phyloP scores from a whole-genome alignment of 2,888 invertebrate species.

The Rhamnusium bicolor region DNA sequence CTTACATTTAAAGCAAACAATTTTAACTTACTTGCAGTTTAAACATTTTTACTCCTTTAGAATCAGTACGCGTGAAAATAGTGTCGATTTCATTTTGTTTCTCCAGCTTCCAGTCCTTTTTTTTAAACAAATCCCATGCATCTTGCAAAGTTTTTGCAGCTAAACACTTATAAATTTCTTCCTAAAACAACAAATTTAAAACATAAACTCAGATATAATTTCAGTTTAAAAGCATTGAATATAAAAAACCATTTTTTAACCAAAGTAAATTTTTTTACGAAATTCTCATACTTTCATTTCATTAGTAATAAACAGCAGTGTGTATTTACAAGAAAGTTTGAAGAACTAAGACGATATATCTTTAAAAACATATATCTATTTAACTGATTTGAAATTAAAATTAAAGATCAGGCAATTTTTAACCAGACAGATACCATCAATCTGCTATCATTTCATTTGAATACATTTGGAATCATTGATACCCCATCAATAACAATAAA shows the following conservation, averaged over 20 bases:
- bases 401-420: slow-evolving; percentile 8
- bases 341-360: not conserved
- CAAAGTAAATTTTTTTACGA: not conserved
- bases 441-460: slow-evolving; percentile 2
- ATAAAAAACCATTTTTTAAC: not conserved
- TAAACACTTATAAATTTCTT: slow-evolving; percentile 77
- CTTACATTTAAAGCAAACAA: not conserved
- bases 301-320: not conserved
- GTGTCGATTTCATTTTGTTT: slow-evolving; percentile 77
- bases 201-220: not conserved
- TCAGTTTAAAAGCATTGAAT: not conserved
- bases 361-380: not conserved
- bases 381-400: slow-evolving; percentile 21
- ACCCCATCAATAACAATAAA: not conserved
- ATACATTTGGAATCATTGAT: not conserved
- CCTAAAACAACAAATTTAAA: slow-evolving; percentile 69
- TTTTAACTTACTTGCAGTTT: slow-evolving; percentile 75
- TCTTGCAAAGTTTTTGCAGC: slow-evolving; percentile 78
- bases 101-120: slow-evolving; percentile 82
- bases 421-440: slow-evolving; percentile 17
- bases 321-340: not conserved
- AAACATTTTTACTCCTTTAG: slow-evolving; percentile 80
- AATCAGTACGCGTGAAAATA: slow-evolving; percentile 73
- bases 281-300: not conserved
- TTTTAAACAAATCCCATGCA: slow-evolving; percentile 78